Evolutionary conservation across 2,797 vertebrate genomes (phyloP), one percentile per base, ranked within the genome.

Genomic region (Mus minutoides): DNA sequence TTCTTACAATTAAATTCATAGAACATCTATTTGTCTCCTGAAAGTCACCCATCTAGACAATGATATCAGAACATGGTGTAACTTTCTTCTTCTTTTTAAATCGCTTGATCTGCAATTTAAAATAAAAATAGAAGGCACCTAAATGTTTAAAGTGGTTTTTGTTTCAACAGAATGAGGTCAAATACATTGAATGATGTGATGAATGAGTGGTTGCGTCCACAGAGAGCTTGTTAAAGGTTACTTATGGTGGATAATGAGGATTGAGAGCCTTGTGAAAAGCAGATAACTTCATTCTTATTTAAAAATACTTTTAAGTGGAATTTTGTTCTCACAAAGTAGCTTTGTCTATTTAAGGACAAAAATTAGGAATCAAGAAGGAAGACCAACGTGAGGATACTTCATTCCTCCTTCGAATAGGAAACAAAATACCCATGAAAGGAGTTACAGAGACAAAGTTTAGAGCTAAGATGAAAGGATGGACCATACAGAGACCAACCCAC

Each of bases 281-380:
- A 24, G 31, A 76, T 73, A 52, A 93, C 11, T 80, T 93, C 29
- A 91, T 86, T 94, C 94, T 88, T 60, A n/a, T 64, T 34, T 12
- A 73, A 94, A 86, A 83, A 83, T 67, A 92, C 24, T 64, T 87
- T 76, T 67, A 46, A 85, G 40, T 90, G 3, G 17, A 46, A 11
- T 43, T 64, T 75, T 91, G 34, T 86, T 69, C 49, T 92, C 2
- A 77, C 16, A 37, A 94, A 88, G 10, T 79, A 52, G 75, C 31
- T 89, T 87, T 93, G 31, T 88, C 17, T 93, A 37, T 69, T 92
- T 96, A 54, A 49, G 67, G 40, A 46, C 84, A 86, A 94, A 95
- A 92, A 6, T 92, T 31, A 96, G 6, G 2, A n/a, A n/a, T n/a
- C n/a, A n/a, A n/a, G n/a, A n/a, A n/a, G n/a, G n/a, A n/a, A n/a